Evolutionary conservation across 2,888 invertebrate genomes (phyloP).

Genomic region (Tromatobia lineatoria): DNA sequence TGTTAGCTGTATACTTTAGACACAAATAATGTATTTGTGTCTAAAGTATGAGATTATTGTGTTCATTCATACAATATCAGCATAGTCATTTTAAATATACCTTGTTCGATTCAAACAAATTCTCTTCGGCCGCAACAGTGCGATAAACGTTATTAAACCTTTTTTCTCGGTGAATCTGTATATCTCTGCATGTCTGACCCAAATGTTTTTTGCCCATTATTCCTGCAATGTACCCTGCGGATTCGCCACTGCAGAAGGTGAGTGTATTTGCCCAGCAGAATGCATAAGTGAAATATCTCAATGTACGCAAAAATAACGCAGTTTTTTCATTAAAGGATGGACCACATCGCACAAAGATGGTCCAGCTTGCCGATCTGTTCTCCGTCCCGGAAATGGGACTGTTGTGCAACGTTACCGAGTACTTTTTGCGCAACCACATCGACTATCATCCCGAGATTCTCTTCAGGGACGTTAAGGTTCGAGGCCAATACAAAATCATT

Average conservation of each 20-base stretch:
- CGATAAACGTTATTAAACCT: too few relatives aligned
- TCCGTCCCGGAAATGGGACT: conserved; percentile 98
- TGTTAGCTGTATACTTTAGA: too few relatives aligned
- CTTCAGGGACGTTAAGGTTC: conserved; percentile 96
- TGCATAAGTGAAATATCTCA: conserved; percentile 8
- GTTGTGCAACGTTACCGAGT: conserved; percentile 97
- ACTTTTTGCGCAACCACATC: conserved; percentile 95
- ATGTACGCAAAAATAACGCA: neutral
- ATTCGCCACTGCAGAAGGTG: conserved; percentile 63
- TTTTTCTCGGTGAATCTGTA: neutral
- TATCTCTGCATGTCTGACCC: conserved; percentile 52
- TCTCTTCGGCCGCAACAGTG: too few relatives aligned
- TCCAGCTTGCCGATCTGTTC: conserved; percentile 98
- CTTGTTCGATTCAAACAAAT: too few relatives aligned
- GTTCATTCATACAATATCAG: too few relatives aligned
- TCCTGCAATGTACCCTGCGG: conserved; percentile 39
- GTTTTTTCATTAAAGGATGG: conserved; percentile 74
- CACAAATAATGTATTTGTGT: too few relatives aligned
- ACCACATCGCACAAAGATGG: conserved; percentile 89
- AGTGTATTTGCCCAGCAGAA: conserved; percentile 38
- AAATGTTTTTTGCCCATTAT: conserved; percentile 44
- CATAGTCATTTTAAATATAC: too few relatives aligned
- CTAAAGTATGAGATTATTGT: too few relatives aligned
- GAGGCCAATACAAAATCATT: neutral
- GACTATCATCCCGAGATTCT: conserved; percentile 98